phyloP scores from a whole-genome alignment of 2,113 vertebrate genomes.

The Nesogale talazaci region DNA sequence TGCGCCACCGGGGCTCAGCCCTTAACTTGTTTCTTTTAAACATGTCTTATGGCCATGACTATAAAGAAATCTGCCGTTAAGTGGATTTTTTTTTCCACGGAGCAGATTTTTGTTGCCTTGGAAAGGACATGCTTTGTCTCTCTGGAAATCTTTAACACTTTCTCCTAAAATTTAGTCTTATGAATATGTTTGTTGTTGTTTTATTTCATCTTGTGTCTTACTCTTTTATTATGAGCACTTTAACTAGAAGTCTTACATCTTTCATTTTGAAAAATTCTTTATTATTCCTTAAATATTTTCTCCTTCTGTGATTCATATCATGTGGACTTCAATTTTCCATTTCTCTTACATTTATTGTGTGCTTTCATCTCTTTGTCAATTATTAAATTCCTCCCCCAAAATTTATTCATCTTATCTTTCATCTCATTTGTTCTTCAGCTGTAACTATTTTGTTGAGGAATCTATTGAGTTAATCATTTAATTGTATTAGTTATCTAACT shows the following conservation, averaged over 20 bases:
- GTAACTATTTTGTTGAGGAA: background rate
- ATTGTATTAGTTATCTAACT: background rate
- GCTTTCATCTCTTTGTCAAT: conserved; percentile 8
- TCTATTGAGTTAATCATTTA: conserved; percentile 19
- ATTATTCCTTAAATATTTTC: conserved; percentile 28
- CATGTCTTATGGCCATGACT: background rate
- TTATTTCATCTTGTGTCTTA: background rate
- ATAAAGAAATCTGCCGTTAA: background rate
- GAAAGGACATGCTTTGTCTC: background rate
- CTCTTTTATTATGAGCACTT: background rate
- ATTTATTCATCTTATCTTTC: conserved; percentile 10
- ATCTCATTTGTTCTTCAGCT: background rate
- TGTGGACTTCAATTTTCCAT: conserved; percentile 13
- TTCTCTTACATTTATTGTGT: conserved; percentile 4
- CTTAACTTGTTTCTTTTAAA: background rate
- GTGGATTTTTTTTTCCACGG: background rate
- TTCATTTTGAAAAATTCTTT: conserved; percentile 41
- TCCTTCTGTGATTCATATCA: background rate
- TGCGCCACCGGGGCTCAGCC: too few species aligned
- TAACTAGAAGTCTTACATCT: background rate
- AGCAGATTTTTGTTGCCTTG: background rate
- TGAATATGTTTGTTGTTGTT: background rate
- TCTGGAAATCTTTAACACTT: conserved; percentile 33
- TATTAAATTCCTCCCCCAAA: background rate
- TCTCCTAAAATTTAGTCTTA: conserved; percentile 36